Conservation (phyloP, 1,140 invertebrate genomes). For the Anoplophora glabripennis region DNA sequence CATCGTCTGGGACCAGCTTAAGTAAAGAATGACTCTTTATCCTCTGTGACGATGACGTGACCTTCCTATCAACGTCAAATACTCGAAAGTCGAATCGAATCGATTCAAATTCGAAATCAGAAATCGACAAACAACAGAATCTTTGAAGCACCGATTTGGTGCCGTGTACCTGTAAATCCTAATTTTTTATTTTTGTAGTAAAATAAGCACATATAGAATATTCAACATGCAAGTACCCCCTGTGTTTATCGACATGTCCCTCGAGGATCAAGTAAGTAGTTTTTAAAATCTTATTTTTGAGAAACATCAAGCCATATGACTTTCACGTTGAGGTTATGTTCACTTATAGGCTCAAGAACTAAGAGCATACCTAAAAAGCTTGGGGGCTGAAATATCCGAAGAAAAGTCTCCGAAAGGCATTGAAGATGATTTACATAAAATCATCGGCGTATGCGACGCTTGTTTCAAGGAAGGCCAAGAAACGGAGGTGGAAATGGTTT, state of each 20-base stretch:
- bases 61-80: too few species aligned
- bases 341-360: conserved; percentile 78
- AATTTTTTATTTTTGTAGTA: too few species aligned
- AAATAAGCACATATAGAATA: neutral
- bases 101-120: too few species aligned
- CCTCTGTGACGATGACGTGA: too few species aligned
- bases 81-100: too few species aligned
- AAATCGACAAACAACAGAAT: too few species aligned
- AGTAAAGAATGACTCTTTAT: too few species aligned
- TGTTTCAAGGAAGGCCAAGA: conserved; percentile 86
- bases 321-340: conserved; percentile 48
- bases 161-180: too few species aligned
- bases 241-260: conserved; percentile 76
- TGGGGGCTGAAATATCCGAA: conserved; percentile 89
- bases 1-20: too few species aligned
- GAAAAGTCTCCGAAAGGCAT: conserved; percentile 87
- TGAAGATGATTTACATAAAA: conserved; percentile 91
- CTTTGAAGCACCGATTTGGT: too few species aligned
- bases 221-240: conserved; percentile 68
- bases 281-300: conserved; percentile 8
- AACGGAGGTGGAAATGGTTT: conserved; percentile 74
- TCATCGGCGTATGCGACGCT: conserved; percentile 89
- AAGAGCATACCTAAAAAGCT: conserved; percentile 81
- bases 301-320: conserved; percentile 22
- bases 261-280: conserved; percentile 71